These are phyloP conservation scores for Enchytraeus crypticus DNA, from an alignment of 2,888 invertebrate genomes.

Conservation along the genomic window DNA sequence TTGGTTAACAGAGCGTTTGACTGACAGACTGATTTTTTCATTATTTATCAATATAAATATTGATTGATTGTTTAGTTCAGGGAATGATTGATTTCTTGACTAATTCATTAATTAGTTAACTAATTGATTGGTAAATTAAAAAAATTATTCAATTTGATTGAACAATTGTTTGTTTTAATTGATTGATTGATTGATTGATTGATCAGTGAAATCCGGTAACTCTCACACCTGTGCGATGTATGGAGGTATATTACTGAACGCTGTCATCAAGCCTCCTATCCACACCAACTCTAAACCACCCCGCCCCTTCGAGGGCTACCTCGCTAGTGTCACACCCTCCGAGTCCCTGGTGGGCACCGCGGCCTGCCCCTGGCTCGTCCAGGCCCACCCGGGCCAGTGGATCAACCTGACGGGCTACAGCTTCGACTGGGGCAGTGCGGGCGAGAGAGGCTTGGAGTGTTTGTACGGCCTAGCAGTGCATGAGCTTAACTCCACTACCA, in stretches of 20 bases:
- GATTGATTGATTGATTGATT: not conserved
- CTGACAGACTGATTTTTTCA: too few species aligned
- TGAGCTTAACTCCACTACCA: not conserved
- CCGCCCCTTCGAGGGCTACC: conserved; percentile 1
- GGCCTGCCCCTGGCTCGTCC: conserved; percentile 14
- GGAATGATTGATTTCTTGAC: too few species aligned
- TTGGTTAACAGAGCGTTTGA: too few species aligned
- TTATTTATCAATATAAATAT: too few species aligned
- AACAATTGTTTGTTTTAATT: not conserved
- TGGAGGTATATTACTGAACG: not conserved
- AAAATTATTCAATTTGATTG: too few species aligned
- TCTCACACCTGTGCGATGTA: conserved; percentile 5
- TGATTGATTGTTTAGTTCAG: too few species aligned
- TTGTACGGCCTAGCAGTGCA: not conserved
- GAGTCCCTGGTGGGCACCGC: conserved; percentile 11
- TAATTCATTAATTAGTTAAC: too few species aligned
- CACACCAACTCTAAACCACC: conserved; percentile 2
- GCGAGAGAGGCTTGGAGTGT: not conserved
- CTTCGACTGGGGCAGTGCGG: conserved; percentile 5
- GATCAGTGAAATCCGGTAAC: conserved; percentile 2
- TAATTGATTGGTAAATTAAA: too few species aligned
- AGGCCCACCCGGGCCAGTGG: conserved; percentile 12
- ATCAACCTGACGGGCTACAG: conserved; percentile 13
- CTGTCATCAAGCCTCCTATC: not conserved
- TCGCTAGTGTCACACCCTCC: conserved; percentile 1